These are phyloP conservation scores for Suillia variegata DNA, from an alignment of 2,888 invertebrate species.

Conservation along the genomic window DNA sequence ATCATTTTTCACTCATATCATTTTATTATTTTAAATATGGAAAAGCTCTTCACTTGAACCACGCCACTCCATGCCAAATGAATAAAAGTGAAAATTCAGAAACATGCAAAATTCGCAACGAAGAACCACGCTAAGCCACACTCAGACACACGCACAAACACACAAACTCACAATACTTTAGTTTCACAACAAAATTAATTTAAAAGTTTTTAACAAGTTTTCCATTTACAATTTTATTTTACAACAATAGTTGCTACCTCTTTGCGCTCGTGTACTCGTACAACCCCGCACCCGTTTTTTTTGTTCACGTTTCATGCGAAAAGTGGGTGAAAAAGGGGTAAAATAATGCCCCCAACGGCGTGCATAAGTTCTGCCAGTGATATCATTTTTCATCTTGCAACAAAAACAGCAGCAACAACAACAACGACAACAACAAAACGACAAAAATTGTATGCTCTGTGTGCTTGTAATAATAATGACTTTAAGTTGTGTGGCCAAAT, in stretches of 20 bases:
- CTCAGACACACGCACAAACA: neutral
- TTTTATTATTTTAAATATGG: too few species aligned
- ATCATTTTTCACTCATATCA: too few species aligned
- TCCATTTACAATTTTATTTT: constrained; percentile 30
- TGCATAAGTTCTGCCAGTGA: constrained; percentile 2
- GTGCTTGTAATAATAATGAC: constrained; percentile 10
- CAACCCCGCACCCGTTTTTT: constrained; percentile 1
- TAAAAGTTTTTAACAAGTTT: constrained; percentile 51
- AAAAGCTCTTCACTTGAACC: too few species aligned
- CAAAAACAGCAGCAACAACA: too few species aligned
- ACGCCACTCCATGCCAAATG: too few species aligned
- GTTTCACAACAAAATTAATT: constrained; percentile 46
- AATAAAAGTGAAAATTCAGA: too few species aligned
- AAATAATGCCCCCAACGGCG: constrained; percentile 9
- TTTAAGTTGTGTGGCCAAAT: constrained; percentile 12
- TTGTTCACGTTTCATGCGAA: constrained; percentile 31
- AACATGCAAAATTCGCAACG: too few species aligned
- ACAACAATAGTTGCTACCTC: neutral
- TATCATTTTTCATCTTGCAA: constrained; percentile 23
- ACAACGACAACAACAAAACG: too few species aligned
- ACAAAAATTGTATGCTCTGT: too few species aligned
- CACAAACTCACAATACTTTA: neutral
- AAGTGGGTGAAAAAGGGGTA: too few species aligned
- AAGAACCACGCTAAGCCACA: neutral
- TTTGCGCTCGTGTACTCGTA: constrained; percentile 10